Base-by-base conservation (phyloP, 2,888 invertebrate genomes). In the Peribatodes rhomboidaria region DNA sequence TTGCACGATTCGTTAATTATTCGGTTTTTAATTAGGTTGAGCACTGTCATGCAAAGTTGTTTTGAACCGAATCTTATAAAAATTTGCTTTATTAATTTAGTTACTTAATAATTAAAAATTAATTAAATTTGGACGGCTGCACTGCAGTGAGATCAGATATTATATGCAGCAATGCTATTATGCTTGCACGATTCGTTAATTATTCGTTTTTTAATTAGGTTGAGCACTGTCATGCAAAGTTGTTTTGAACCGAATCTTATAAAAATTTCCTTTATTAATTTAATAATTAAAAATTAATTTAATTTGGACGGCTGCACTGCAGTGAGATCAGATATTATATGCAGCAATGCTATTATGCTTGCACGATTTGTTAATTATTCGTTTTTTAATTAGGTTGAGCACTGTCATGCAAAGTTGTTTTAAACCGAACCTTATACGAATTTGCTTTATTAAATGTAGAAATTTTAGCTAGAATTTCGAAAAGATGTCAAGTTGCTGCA, bases 111-210 rank as follows among this genome's bases (percentile, higher is more conserved):
- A n/a, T n/a, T n/a, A n/a, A n/a, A n/a, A n/a, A n/a, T n/a, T n/a
- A n/a, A n/a, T n/a, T n/a, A n/a, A n/a, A n/a, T n/a, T n/a, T n/a
- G n/a, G n/a, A n/a, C n/a, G n/a, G 61, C 56, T 65, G 58, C 62
- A 62, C 39, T 47, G 27, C 62, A 61, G 60, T 61, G 56, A 59
- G 65, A 62, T 50, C 53, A 39, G 35, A 44, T 16, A 13, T 47
- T 49, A 35, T 22, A 44, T 33, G 27, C 27, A 35, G 22, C 9
- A 39, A n/a, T 47, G 27, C 31, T 6, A 20, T 33, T 53, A 10
- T 35, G 9, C 35, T 35, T 11, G 35, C 10, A 35, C 13, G 35
- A 11, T 10, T 35, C 1, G 35, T 35, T 13, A 35, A 35, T 35
- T 3, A 13, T 35, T 35, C 11, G 11, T 35, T n/a, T n/a, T n/a